Conservation (phyloP, 2,113 vertebrate species). For the Grus americana region DNA sequence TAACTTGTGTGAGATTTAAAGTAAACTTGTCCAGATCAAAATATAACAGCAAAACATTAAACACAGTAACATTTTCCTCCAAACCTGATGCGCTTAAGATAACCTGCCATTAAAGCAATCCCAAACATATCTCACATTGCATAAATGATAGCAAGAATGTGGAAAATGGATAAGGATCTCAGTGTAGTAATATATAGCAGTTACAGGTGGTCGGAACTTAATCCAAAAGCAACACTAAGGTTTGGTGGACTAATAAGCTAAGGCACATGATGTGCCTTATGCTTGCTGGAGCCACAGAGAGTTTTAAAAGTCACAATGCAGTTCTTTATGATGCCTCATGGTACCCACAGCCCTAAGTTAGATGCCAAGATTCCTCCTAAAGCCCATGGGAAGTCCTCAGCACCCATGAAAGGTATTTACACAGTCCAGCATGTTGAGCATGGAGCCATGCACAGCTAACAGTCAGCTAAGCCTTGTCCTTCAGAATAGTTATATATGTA, state of each 20-base stretch:
- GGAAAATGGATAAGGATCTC: neutral
- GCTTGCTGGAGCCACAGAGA: neutral
- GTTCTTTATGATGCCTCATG: neutral
- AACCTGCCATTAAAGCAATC: neutral
- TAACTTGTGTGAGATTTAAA: neutral
- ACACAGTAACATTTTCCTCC: neutral
- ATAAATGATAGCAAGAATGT: neutral
- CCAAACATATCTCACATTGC: neutral
- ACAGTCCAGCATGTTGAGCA: neutral
- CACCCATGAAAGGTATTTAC: neutral
- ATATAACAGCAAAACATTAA: neutral
- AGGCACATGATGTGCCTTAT: neutral
- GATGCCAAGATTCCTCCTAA: neutral
- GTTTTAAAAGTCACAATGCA: neutral
- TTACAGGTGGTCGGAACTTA: neutral
- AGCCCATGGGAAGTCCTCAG: neutral
- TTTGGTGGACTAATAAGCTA: neutral
- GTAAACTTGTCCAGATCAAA: neutral
- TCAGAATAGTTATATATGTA: fast-evolving
- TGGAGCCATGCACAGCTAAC: neutral
- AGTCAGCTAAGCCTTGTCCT: neutral
- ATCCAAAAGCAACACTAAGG: neutral
- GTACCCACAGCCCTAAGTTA: neutral
- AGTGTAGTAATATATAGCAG: neutral
- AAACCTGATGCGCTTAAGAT: neutral